Conservation (phyloP, 2,113 vertebrate genomes). For the Anthoscopus minutus region DNA sequence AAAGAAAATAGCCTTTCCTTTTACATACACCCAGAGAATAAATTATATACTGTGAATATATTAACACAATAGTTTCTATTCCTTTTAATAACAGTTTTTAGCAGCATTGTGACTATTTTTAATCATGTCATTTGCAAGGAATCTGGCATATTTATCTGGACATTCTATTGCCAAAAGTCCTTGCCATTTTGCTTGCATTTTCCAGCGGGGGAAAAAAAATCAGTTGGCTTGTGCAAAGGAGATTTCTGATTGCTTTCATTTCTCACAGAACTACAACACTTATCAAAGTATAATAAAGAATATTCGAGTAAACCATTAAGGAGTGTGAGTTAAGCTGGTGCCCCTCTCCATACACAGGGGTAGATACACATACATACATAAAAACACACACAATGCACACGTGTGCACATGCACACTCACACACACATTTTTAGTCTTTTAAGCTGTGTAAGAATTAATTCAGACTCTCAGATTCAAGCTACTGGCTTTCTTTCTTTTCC, state of each 20-base stretch:
- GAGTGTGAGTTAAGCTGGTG: not conserved
- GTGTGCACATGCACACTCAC: not conserved
- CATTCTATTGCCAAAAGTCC: constrained; percentile 68
- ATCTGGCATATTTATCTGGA: constrained; percentile 63
- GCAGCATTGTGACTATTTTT: constrained; percentile 57
- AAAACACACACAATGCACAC: not conserved
- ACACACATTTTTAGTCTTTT: not conserved
- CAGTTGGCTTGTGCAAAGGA: constrained; percentile 48
- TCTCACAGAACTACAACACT: constrained; percentile 49
- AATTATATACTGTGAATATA: constrained; percentile 45
- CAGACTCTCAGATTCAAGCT: not conserved
- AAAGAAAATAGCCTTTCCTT: constrained; percentile 72
- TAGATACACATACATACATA: not conserved
- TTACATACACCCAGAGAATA: constrained; percentile 48
- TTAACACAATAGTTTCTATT: constrained; percentile 46
- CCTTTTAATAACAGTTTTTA: constrained; percentile 62
- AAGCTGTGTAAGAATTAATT: not conserved
- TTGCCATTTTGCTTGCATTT: constrained; percentile 71
- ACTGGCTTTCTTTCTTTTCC: not conserved
- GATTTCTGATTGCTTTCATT: constrained; percentile 60
- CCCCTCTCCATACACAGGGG: not conserved
- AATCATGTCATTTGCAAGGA: constrained; percentile 60
- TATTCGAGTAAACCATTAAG: constrained; percentile 13
- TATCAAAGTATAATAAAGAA: constrained; percentile 25
- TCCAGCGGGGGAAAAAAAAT: constrained; percentile 29